Conservation (phyloP, 1,140 invertebrate species). For the Aleiodes sp. region DNA sequence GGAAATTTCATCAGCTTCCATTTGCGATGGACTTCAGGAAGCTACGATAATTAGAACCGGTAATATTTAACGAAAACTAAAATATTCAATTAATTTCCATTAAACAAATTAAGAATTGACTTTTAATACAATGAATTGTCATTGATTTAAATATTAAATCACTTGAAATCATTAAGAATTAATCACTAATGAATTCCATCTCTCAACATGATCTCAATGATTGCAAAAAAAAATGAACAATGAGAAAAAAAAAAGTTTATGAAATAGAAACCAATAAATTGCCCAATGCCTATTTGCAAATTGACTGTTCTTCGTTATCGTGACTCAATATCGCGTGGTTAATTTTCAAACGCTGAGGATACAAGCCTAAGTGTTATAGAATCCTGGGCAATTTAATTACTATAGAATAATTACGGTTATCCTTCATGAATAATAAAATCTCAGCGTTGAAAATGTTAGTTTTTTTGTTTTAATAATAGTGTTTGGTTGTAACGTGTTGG, state of each 20-base stretch:
- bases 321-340: not conserved
- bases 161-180: too few species aligned
- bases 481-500: not conserved
- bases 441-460: not conserved
- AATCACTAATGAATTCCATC: too few species aligned
- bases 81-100: too few species aligned
- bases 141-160: too few species aligned
- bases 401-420: constrained; percentile 14
- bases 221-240: not conserved
- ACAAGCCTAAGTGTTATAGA: not conserved
- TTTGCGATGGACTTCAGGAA: too few species aligned
- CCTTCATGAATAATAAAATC: constrained; percentile 18
- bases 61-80: too few species aligned
- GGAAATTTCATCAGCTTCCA: too few species aligned
- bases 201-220: not conserved
- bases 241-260: not conserved
- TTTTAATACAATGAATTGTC: too few species aligned
- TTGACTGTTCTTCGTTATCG: not conserved
- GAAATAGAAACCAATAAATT: not conserved
- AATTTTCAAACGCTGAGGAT: not conserved
- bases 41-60: too few species aligned
- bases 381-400: constrained; percentile 8
- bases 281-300: not conserved
- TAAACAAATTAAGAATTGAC: too few species aligned
- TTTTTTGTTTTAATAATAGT: too few species aligned